Conservation (phyloP, 2,797 vertebrate species). For the Ispidina lecontei region DNA sequence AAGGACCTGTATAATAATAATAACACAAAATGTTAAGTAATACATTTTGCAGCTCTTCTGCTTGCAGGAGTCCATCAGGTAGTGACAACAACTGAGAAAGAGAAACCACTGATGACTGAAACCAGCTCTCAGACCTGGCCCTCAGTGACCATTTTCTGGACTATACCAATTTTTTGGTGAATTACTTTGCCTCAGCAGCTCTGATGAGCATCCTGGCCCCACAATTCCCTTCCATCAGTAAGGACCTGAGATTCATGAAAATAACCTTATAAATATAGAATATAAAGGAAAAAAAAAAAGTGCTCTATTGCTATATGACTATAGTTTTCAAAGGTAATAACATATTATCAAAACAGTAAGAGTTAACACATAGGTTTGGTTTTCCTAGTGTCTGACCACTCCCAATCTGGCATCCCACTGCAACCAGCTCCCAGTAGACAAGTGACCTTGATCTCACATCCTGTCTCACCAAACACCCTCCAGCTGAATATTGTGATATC, state of each 20-base stretch:
- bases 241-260: background rate
- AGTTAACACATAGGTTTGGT: background rate
- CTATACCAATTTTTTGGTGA: background rate
- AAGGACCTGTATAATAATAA: background rate
- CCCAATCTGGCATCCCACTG: no score
- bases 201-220: background rate
- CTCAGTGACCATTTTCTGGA: background rate
- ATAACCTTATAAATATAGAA: no score
- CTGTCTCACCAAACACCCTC: background rate
- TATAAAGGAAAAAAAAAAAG: no score
- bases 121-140: background rate
- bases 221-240: background rate
- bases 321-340: background rate
- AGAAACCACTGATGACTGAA: background rate
- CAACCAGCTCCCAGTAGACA: background rate
- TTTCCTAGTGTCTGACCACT: background rate
- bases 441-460: background rate
- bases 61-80: background rate
- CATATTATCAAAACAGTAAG: background rate
- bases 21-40: background rate
- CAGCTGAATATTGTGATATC: background rate
- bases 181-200: background rate
- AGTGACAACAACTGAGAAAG: background rate
- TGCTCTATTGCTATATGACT: background rate
- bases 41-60: background rate